Base-by-base conservation (phyloP, 2,888 invertebrate species). In the Hirtodrosophila histrioides region DNA sequence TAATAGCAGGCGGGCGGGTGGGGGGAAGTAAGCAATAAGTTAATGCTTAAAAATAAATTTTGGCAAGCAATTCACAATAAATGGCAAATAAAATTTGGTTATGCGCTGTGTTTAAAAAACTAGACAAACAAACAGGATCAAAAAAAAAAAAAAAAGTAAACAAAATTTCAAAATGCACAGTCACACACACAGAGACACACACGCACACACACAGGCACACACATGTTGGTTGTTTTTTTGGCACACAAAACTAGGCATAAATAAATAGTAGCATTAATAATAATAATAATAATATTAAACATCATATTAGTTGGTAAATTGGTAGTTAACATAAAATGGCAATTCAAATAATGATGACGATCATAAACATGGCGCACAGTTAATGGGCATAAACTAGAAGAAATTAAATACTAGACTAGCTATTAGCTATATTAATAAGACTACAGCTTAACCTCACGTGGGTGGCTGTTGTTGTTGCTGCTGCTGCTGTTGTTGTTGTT, bases 211-310 rank as follows among this genome's bases (percentile, higher is more conserved):
- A 27, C 35, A 40, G 23, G 24, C 49, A 49, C 3, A 49, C 3
- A 4, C 27, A 41, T 17, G 51, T 35, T 23, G n/a, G 45, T 12
- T 24, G 3, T 24, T 40, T 10, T 55, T 75, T 79, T 86, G 85
- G 87, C 87, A 81, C 78, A 70, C 71, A 71, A 83, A 82, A 75
- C 49, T 65, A 75, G 56, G 45, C 62, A 63, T 73, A 79, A 86
- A 80, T 84, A 80, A 74, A 80, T 86, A 74, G 9, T 46, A 56
- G 39, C 41, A 54, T 35, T 57, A 41, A 37, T 60, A 60, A 37
- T 49, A 8, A 35, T 67, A 37, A 37, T 51, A 36, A 29, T 44
- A 41, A 23, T 45, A 12, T 11, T 53, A 44, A 51, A 55, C 41
- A 29, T 50, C 44, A 48, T 51, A 46, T 57, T 63, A 61, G 36